Conservation (phyloP, 2,888 invertebrate genomes). For the Sepioteuthis lessoniana region DNA sequence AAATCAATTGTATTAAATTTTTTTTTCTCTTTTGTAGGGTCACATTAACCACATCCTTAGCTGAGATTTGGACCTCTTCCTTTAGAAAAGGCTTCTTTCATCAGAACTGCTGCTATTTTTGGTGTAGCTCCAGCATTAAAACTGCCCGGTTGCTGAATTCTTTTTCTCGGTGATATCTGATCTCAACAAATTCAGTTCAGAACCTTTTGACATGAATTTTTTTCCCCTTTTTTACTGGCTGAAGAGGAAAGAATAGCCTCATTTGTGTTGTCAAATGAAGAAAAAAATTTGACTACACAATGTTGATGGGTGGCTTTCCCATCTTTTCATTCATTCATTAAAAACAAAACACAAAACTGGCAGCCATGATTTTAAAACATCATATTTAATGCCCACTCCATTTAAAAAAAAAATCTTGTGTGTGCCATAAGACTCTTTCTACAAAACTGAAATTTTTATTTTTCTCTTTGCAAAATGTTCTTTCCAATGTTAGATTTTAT, state of each 20-base stretch:
- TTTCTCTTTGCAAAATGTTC: too few relatives aligned
- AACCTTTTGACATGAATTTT: neutral
- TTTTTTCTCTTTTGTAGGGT: neutral
- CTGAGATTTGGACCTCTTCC: neutral
- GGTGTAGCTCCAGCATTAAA: neutral
- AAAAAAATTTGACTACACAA: neutral
- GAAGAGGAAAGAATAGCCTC: too few relatives aligned
- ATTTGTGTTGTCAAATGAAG: neutral
- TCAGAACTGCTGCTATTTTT: too few relatives aligned
- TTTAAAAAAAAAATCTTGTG: too few relatives aligned
- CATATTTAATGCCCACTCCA: too few relatives aligned
- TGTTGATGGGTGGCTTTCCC: too few relatives aligned
- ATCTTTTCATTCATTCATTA: too few relatives aligned
- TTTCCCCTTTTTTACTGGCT: neutral
- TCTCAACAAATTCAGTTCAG: neutral
- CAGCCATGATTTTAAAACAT: too few relatives aligned
- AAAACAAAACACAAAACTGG: too few relatives aligned
- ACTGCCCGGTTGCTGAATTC: neutral
- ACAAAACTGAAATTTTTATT: too few relatives aligned
- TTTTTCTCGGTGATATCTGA: neutral
- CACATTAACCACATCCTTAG: neutral
- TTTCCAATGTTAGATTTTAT: too few relatives aligned
- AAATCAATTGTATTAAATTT: neutral
- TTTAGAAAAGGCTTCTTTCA: neutral
- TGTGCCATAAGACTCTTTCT: too few relatives aligned